phyloP scores from a whole-genome alignment of 2,113 vertebrate species.

The Amphiprion percula region DNA sequence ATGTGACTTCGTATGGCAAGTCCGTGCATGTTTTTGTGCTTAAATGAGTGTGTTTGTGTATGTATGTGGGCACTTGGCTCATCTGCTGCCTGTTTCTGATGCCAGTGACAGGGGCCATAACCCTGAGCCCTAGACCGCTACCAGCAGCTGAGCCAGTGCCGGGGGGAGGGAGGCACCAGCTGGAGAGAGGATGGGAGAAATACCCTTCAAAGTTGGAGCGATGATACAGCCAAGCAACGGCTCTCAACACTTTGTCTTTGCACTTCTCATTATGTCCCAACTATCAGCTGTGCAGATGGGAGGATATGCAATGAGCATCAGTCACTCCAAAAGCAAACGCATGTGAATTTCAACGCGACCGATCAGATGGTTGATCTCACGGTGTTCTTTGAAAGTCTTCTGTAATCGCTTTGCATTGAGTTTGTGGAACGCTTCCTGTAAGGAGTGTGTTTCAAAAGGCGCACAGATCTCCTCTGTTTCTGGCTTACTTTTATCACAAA shows the following conservation, averaged over 20 bases:
- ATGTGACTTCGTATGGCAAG: background rate
- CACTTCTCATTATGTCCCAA: conserved; percentile 58
- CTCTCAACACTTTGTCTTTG: conserved; percentile 63
- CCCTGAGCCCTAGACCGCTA: conserved; percentile 48
- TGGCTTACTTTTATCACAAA: conserved; percentile 42
- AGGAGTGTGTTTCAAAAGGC: conserved; percentile 3
- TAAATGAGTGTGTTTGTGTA: background rate
- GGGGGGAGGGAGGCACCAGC: conserved; percentile 62
- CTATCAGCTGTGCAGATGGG: conserved; percentile 65
- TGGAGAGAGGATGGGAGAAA: conserved; percentile 63
- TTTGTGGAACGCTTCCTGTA: background rate
- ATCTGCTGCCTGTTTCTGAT: conserved; percentile 44
- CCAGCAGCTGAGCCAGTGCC: conserved; percentile 56
- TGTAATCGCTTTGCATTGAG: conserved; percentile 41
- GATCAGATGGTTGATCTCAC: conserved; percentile 50
- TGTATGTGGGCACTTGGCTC: conserved; percentile 37
- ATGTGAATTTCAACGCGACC: conserved; percentile 42
- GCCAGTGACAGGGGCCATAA: conserved; percentile 56
- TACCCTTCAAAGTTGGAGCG: conserved; percentile 68
- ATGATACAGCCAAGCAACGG: conserved; percentile 50
- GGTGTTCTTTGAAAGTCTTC: conserved; percentile 53
- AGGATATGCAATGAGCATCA: conserved; percentile 57
- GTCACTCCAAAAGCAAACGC: conserved; percentile 47
- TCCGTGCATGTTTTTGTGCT: conserved; percentile 1
- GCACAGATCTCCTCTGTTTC: conserved; percentile 18